Evolutionary conservation across 2,113 vertebrate species (phyloP), one percentile per base, ranked within the genome.

Genomic region (Otocyon megalotis): DNA sequence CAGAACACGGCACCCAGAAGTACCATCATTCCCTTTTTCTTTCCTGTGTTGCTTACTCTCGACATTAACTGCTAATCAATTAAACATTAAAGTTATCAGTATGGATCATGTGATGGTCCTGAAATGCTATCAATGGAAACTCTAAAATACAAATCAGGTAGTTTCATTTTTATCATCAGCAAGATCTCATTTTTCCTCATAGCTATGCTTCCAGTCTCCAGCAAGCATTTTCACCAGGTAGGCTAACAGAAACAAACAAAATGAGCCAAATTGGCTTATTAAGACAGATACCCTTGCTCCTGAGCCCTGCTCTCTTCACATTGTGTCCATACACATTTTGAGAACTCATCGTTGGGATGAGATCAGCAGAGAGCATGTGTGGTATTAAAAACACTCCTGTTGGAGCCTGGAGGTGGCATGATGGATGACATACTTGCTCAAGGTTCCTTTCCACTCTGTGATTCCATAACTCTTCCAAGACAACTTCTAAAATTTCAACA

Each of bases 401-500:
- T 88, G 43, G 76, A 53, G 35, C 22, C 60, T 24, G 9, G 15
- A 77, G 28, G 32, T 53, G 43, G 67, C 0, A 2, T 50, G 65
- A 26, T 82, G 16, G 53, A 83, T 82, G 63, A 26, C 2, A 56
- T 4, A 54, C n/a, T 72, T 85, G 60, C 16, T 65, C 71, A 76
- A 74, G 48, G 30, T 43, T 81, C 76, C 67, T 93, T 91, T 87
- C 54, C 74, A 79, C n/a, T 72, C 53, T 50, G 8, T 20, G 69
- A 92, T 58, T 91, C 83, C 79, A 86, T 67, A 90, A 54, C 28
- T 80, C 77, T 80, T 69, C 50, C 37, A 77, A 91, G 74, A 96
- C 60, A 89, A 86, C 50, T 80, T 80, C 77, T 56, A 87, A 96
- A 89, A 93, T 32, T 20, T 20, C 53, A 90, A 7, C 0, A 3